A percentile compares a stretch with the other conserved stretches of the same genome.
Evolutionary conservation across 2,888 invertebrate species (phyloP).

Genomic region (Pseudococcus longispinus): DNA sequence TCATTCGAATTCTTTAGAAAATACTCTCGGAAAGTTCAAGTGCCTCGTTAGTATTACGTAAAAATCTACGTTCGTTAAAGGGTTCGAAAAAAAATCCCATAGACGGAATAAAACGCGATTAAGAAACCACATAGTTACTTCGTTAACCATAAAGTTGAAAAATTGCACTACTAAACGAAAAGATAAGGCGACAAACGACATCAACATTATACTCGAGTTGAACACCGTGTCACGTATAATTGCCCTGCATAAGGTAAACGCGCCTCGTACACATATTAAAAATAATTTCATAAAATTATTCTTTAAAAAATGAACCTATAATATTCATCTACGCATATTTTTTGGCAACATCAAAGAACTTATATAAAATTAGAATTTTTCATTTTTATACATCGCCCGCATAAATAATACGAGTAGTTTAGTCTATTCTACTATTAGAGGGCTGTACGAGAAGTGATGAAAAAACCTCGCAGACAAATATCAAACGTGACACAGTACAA

Average conservation of each 20-base stretch:
- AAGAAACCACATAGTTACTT: neutral
- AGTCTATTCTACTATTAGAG: neutral
- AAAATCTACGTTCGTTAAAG: neutral
- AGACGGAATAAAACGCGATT: neutral
- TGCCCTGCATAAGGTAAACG: slow-evolving; percentile 14
- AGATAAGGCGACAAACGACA: neutral
- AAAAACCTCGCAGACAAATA: slow-evolving; percentile 34
- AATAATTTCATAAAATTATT: slow-evolving; percentile 14
- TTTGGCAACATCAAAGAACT: slow-evolving; percentile 34
- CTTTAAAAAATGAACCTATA: slow-evolving; percentile 19
- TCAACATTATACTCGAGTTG: neutral
- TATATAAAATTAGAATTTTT: slow-evolving; percentile 34
- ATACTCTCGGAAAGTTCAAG: no score
- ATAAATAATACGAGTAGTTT: slow-evolving; percentile 8
- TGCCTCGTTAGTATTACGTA: no score
- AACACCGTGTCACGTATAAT: slow-evolving; percentile 11
- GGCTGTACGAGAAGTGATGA: slow-evolving; percentile 17
- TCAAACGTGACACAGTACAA: slow-evolving; percentile 42
- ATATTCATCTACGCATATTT: slow-evolving; percentile 17
- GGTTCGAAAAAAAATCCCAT: neutral
- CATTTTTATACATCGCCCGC: neutral
- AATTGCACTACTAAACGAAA: neutral
- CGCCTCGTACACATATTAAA: neutral
- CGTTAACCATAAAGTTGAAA: neutral
- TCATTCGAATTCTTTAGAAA: no score